Conservation (phyloP, 2,113 vertebrate species). For the Sebastes fasciatus region DNA sequence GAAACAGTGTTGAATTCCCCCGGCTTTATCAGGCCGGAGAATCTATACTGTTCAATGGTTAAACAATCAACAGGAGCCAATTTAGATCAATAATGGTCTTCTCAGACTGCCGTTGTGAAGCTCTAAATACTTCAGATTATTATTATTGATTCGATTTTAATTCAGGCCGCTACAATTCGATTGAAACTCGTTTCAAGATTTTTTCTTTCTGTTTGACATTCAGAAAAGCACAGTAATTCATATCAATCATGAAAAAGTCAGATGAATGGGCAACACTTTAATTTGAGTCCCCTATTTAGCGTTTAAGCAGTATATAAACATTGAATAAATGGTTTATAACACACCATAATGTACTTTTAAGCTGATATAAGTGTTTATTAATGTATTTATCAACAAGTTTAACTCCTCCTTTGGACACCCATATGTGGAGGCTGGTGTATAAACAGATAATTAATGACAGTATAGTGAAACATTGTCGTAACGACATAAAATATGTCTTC, state of each 20-base stretch:
- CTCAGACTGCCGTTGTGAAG: background rate
- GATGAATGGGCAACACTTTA: background rate
- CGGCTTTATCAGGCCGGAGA: background rate
- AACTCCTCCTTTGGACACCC: background rate
- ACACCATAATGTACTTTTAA: background rate
- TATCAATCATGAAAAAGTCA: background rate
- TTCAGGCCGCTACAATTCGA: background rate
- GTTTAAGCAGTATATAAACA: background rate
- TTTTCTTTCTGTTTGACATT: conserved; percentile 2
- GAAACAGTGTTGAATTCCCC: background rate
- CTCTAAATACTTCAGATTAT: background rate
- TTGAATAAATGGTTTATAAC: background rate
- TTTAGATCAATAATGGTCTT: background rate
- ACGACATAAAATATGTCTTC: no score
- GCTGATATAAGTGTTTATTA: background rate
- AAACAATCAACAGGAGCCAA: background rate
- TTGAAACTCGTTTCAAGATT: background rate
- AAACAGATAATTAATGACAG: background rate
- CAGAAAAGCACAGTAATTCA: background rate
- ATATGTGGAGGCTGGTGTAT: background rate
- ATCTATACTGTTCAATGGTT: background rate
- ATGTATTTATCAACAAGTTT: background rate
- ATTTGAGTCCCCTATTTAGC: background rate
- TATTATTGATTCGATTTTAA: background rate
- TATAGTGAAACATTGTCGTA: background rate